A percentile compares a stretch with the other conserved stretches of the same genome.
These are phyloP conservation scores for Nannoperca obscura DNA, from an alignment of 2,797 vertebrate genomes.

Conservation along the genomic window DNA sequence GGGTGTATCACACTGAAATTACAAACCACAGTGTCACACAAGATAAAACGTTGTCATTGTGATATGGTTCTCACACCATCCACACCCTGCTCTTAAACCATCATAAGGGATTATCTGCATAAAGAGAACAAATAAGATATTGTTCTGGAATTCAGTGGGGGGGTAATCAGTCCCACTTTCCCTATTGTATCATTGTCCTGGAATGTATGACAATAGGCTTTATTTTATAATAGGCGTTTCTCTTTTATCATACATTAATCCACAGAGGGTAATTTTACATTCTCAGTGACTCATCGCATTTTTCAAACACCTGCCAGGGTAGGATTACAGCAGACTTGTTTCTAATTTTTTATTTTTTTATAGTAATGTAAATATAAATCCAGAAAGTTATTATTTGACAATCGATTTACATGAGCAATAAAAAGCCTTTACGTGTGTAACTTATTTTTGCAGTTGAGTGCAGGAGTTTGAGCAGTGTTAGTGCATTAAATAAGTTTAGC, in stretches of 20 bases:
- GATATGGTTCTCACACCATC: slow-evolving; percentile 29
- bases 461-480: background rate
- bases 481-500: slow-evolving; percentile 23
- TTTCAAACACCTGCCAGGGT: slow-evolving; percentile 17
- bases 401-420: background rate
- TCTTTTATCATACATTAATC: slow-evolving; percentile 38
- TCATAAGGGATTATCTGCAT: slow-evolving; percentile 42
- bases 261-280: slow-evolving; percentile 23
- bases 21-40: slow-evolving; percentile 13
- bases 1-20: slow-evolving; percentile 26
- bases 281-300: slow-evolving; percentile 9
- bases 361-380: background rate
- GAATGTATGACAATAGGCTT: slow-evolving; percentile 70
- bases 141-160: slow-evolving; percentile 62
- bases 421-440: background rate
- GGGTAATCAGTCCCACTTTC: slow-evolving; percentile 62
- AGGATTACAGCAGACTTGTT: background rate
- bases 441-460: slow-evolving; percentile 1
- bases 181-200: slow-evolving; percentile 65
- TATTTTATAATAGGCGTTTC: slow-evolving; percentile 32
- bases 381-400: background rate
- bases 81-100: slow-evolving; percentile 47
- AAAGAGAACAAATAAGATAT: slow-evolving; percentile 65
- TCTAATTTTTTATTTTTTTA: slow-evolving; percentile 10
- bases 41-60: slow-evolving; percentile 45